Conservation (phyloP, 2,797 vertebrate species). For the Tenualosa ilisha region DNA sequence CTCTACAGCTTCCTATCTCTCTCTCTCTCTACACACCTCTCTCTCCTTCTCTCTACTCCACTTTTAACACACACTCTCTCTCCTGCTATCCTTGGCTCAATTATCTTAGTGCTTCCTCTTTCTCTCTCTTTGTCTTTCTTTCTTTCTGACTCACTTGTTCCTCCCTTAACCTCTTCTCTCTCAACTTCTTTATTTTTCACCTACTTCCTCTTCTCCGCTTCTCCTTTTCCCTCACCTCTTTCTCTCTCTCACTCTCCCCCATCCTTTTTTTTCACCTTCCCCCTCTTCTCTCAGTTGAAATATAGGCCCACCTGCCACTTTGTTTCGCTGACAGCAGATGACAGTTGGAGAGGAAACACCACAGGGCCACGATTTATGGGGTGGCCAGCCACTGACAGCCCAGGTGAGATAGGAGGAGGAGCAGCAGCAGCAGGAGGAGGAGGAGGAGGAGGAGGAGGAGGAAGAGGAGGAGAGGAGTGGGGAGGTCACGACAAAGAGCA, state of each 20-base stretch:
- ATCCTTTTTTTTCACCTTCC: constrained; percentile 47
- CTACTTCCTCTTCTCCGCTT: not conserved
- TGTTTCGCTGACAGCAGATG: constrained; percentile 65
- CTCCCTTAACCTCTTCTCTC: not conserved
- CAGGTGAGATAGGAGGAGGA: constrained; percentile 49
- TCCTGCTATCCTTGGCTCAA: not conserved
- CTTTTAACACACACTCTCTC: not conserved
- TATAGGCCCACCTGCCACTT: constrained; percentile 61
- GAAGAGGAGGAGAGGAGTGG: not conserved
- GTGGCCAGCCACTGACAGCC: constrained; percentile 66
- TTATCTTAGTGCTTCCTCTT: not conserved
- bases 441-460: not conserved
- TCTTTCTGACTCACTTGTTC: not conserved
- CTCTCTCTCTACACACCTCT: not conserved
- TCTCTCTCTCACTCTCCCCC: constrained; percentile 11
- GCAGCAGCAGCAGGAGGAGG: not conserved
- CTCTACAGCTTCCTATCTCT: not conserved
- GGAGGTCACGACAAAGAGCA: not conserved
- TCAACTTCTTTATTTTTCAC: no score
- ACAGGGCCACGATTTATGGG: constrained; percentile 62
- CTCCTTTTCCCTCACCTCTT: constrained; percentile 47
- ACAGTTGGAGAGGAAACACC: constrained; percentile 70
- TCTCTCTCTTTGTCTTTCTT: not conserved
- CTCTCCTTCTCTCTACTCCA: not conserved
- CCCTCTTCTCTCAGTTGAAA: constrained; percentile 53